Percentiles rank a stretch among this genome's conserved stretches.
Conservation (phyloP, 2,888 invertebrate species). For the Oscheius myriophilus region DNA sequence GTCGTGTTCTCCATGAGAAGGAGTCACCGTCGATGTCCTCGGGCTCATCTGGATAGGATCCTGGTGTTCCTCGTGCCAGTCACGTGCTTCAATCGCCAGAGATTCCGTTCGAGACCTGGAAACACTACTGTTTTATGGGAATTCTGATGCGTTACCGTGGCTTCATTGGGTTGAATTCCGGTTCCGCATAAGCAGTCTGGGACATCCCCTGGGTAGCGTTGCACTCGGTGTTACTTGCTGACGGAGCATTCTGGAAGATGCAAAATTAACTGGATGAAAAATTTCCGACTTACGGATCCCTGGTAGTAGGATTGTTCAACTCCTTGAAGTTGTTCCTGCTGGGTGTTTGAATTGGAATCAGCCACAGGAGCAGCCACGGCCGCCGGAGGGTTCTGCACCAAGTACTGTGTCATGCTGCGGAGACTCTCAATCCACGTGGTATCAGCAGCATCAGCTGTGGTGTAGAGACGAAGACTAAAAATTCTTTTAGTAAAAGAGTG, state of each 20-base stretch:
- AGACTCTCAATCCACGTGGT: constrained; percentile 49
- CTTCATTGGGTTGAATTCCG: no score
- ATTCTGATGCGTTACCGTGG: no score
- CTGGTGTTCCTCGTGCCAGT: constrained; percentile 52
- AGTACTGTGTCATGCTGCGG: constrained; percentile 30
- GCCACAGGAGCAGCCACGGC: no score
- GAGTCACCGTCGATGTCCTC: neutral
- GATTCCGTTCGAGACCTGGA: constrained; percentile 29
- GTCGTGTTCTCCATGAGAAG: neutral
- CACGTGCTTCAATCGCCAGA: constrained; percentile 42
- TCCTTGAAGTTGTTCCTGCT: no score
- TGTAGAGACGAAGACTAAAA: constrained; percentile 38
- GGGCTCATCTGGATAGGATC: constrained; percentile 47
- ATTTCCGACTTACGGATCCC: no score
- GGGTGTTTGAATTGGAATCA: no score
- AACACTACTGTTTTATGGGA: neutral
- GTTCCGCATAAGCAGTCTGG: no score
- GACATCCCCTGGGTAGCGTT: no score
- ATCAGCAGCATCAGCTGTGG: constrained; percentile 39
- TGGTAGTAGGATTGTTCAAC: no score
- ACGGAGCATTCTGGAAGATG: no score
- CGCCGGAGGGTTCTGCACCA: neutral
- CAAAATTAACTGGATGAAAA: no score
- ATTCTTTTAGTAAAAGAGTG: neutral
- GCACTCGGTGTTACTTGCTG: no score